A percentile compares a stretch with the other conserved stretches of the same genome.
phyloP scores from a whole-genome alignment of 2,888 invertebrate species.

The Mimas tiliae region DNA sequence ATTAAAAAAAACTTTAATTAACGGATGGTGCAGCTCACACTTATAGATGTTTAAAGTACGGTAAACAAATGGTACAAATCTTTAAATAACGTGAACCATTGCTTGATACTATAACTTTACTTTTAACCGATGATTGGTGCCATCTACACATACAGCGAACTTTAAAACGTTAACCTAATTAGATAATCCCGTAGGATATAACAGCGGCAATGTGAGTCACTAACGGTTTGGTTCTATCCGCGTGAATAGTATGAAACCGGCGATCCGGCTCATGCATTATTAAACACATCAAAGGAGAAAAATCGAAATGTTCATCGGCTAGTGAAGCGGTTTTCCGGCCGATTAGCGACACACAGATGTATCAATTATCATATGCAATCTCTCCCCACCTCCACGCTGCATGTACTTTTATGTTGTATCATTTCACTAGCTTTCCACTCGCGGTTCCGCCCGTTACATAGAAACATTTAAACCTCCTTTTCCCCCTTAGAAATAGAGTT shows the following conservation, averaged over 20 bases:
- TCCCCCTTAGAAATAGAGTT: no score
- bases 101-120: no score
- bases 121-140: no score
- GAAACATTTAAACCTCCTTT: no score
- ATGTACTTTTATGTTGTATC: neutral
- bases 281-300: constrained; percentile 85
- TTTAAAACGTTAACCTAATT: constrained; percentile 19
- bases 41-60: no score
- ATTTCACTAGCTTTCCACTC: neutral
- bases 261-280: constrained; percentile 78
- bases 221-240: constrained; percentile 33
- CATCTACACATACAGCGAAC: no score
- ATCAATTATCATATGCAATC: constrained; percentile 67
- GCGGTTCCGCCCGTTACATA: no score
- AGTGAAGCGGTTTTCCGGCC: constrained; percentile 80
- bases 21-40: no score
- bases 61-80: no score
- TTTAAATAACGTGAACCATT: no score
- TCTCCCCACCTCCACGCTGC: neutral
- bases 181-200: constrained; percentile 16
- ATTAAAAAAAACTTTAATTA: no score
- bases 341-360: constrained; percentile 74
- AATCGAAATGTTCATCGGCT: constrained; percentile 80
- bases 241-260: constrained; percentile 52
- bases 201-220: neutral